Percentiles rank a stretch among this genome's conserved stretches.
Conservation (phyloP, 2,797 vertebrate genomes). For the Eulemur coronatus region DNA sequence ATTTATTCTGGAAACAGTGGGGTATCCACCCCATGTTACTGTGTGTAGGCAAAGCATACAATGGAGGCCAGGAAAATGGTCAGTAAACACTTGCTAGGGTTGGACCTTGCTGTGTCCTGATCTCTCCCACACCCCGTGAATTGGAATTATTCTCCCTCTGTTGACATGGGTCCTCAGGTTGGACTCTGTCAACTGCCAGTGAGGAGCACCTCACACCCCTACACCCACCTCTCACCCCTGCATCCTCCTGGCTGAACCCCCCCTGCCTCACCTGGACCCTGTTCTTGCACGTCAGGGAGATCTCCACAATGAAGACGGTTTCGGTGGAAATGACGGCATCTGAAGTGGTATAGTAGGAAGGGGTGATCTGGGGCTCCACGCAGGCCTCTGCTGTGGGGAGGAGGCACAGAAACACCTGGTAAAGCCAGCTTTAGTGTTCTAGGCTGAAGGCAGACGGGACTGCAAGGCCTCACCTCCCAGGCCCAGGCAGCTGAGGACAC, state of each 20-base stretch:
- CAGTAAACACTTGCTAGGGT: not conserved
- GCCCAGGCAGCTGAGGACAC: not conserved
- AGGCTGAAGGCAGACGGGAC: not conserved
- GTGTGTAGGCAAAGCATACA: not conserved
- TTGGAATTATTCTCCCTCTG: not conserved
- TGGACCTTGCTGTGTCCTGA: not conserved
- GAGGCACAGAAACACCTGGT: not conserved
- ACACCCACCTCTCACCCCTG: not conserved
- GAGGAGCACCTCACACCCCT: not conserved
- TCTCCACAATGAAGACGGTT: slow-evolving; percentile 95
- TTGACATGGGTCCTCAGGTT: not conserved
- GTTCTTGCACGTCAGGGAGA: slow-evolving; percentile 93
- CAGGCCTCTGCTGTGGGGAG: slow-evolving; percentile 90
- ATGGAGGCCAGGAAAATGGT: not conserved
- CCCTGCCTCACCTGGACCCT: slow-evolving; percentile 90
- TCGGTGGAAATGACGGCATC: slow-evolving; percentile 95
- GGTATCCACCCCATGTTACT: not conserved
- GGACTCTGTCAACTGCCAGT: not conserved
- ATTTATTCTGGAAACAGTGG: not conserved
- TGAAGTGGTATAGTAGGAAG: slow-evolving; percentile 95
- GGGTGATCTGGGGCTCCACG: slow-evolving; percentile 91
- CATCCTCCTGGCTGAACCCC: not conserved
- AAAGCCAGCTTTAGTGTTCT: not conserved
- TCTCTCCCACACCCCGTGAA: not conserved
- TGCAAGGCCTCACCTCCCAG: not conserved